These are phyloP conservation scores for Podarcis muralis DNA, from an alignment of 2,113 vertebrate genomes.

Conservation along the genomic window DNA sequence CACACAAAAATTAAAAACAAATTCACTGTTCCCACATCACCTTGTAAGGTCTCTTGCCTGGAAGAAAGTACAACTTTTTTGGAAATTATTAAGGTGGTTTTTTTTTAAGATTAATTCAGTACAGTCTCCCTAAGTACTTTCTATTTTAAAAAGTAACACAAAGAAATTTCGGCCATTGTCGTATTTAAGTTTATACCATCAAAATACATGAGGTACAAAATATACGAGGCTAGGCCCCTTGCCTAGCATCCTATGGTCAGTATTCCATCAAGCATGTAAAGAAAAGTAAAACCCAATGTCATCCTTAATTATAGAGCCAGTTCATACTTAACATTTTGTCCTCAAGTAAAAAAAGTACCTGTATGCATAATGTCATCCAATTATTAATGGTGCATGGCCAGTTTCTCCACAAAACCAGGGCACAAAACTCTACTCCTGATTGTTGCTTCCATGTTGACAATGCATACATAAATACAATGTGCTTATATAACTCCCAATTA, in stretches of 20 bases:
- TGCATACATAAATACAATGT: too few species aligned
- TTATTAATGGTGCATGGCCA: too few species aligned
- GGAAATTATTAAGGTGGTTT: slow-evolving; percentile 28
- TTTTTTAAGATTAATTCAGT: slow-evolving; percentile 44
- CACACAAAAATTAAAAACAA: slow-evolving; percentile 51
- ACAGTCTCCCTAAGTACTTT: slow-evolving; percentile 49
- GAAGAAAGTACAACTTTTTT: slow-evolving; percentile 50
- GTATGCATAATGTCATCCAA: background rate
- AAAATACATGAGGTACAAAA: slow-evolving; percentile 42
- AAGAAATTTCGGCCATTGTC: slow-evolving; percentile 14
- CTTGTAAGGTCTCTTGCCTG: slow-evolving; percentile 47
- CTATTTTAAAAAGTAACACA: slow-evolving; percentile 48
- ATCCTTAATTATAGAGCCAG: background rate
- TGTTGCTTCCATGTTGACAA: too few species aligned
- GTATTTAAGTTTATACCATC: background rate
- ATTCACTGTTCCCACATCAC: slow-evolving; percentile 46
- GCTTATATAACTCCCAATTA: too few species aligned
- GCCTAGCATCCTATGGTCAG: too few species aligned
- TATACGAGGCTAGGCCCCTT: background rate
- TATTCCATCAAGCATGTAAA: background rate
- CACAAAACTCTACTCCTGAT: too few species aligned
- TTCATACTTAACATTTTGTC: background rate
- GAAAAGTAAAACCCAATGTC: background rate
- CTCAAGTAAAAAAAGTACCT: background rate
- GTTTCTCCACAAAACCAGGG: background rate